phyloP scores from a whole-genome alignment of 2,113 vertebrate genomes.

The Myiozetetes cayanensis region DNA sequence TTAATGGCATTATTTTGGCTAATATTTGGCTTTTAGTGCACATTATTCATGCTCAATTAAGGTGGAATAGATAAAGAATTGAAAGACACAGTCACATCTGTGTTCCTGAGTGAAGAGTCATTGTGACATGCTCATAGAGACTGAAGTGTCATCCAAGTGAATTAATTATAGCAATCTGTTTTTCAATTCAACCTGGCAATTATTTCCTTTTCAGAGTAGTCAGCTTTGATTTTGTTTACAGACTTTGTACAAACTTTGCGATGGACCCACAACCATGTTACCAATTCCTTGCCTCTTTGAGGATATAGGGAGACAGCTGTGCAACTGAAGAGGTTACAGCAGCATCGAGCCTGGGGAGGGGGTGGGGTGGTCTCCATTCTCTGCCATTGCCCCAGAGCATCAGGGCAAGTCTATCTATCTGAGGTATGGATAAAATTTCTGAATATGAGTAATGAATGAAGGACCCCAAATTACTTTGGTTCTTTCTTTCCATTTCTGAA shows the following conservation, averaged over 20 bases:
- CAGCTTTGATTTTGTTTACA: background rate
- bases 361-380: background rate
- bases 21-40: background rate
- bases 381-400: background rate
- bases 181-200: background rate
- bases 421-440: background rate
- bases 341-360: rapidly evolving
- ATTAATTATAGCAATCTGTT: conserved; percentile 5
- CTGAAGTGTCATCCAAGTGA: conserved; percentile 10
- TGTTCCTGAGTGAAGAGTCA: background rate
- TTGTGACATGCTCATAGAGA: background rate
- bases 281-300: background rate
- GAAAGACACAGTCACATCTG: background rate
- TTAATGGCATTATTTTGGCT: conserved; percentile 6
- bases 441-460: background rate
- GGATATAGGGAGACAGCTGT: background rate
- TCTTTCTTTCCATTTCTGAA: background rate
- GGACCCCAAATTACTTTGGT: background rate
- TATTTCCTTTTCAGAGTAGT: background rate
- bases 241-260: background rate
- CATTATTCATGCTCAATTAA: conserved; percentile 4
- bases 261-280: background rate
- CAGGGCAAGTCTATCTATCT: background rate
- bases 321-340: background rate
- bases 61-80: background rate